A percentile compares a stretch with the other conserved stretches of the same genome.
These are phyloP conservation scores for Phyllotreta cruciferae DNA, from an alignment of 2,888 invertebrate species.

Conservation along the genomic window DNA sequence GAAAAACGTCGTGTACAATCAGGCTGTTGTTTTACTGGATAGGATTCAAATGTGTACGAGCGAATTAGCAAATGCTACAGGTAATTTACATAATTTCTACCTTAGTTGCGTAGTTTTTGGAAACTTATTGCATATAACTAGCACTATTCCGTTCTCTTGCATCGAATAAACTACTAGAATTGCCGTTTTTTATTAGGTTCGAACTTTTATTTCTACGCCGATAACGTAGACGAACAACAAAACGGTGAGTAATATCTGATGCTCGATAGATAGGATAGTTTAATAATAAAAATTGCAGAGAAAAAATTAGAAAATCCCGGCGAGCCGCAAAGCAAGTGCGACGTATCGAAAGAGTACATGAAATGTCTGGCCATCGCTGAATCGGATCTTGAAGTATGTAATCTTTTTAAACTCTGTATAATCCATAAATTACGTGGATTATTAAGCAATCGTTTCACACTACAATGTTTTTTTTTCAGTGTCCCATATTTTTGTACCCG, in stretches of 20 bases:
- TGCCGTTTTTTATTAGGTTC: conserved; percentile 30
- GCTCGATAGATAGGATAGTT: not conserved
- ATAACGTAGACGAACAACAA: conserved; percentile 26
- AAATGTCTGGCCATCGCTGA: conserved; percentile 46
- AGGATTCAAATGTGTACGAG: conserved; percentile 45
- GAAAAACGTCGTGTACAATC: conserved; percentile 46
- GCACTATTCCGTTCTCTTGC: too few relatives aligned
- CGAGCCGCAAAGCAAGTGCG: conserved; percentile 45
- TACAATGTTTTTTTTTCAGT: conserved; percentile 13
- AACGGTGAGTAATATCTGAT: conserved; percentile 31
- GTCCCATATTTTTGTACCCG: conserved; percentile 21
- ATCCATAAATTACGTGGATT: too few relatives aligned
- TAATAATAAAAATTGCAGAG: conserved; percentile 11
- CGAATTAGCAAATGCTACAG: conserved; percentile 41
- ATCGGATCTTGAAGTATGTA: conserved; percentile 39
- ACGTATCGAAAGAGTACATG: conserved; percentile 47
- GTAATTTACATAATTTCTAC: conserved; percentile 29
- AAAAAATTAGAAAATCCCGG: conserved; percentile 5
- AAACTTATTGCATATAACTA: too few relatives aligned
- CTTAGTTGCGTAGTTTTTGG: not conserved
- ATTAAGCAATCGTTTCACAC: not conserved
- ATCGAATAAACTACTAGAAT: too few relatives aligned
- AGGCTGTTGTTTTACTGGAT: conserved; percentile 45
- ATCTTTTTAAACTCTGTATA: not conserved
- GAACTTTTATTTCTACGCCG: conserved; percentile 38